Conservation (phyloP, 2,797 vertebrate species). For the Ctenochaetus hawaiiensis region DNA sequence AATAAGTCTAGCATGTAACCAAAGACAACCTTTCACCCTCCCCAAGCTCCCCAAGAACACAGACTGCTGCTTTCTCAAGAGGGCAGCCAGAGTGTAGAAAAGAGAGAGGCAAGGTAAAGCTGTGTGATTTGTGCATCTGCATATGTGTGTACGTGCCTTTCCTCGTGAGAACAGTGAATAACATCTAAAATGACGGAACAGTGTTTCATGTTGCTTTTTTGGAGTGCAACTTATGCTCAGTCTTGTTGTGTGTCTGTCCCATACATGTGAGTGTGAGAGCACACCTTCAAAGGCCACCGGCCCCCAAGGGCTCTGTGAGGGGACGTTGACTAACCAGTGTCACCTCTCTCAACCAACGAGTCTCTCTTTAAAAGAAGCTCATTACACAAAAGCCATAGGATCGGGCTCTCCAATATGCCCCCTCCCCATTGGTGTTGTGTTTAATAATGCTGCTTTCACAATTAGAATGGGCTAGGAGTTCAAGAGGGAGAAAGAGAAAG, state of each 20-base stretch:
- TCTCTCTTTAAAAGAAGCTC: slow-evolving; percentile 17
- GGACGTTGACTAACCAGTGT: slow-evolving; percentile 33
- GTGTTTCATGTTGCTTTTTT: not conserved
- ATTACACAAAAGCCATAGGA: slow-evolving; percentile 43
- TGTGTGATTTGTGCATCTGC: slow-evolving; percentile 18
- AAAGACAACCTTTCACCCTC: slow-evolving; percentile 68
- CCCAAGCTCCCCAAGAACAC: slow-evolving; percentile 49
- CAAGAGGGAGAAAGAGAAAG: not conserved
- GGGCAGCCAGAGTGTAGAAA: slow-evolving; percentile 47
- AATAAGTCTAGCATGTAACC: slow-evolving; percentile 74
- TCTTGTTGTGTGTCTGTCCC: not conserved
- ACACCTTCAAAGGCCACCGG: slow-evolving; percentile 61
- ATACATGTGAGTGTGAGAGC: slow-evolving; percentile 3
- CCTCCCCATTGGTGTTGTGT: slow-evolving; percentile 27
- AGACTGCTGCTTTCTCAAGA: slow-evolving; percentile 61
- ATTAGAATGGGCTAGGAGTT: slow-evolving; percentile 17
- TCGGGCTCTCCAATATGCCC: slow-evolving; percentile 19
- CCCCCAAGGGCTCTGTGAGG: slow-evolving; percentile 43
- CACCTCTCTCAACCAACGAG: not conserved
- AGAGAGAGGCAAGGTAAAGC: slow-evolving; percentile 23
- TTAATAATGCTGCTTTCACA: slow-evolving; percentile 49
- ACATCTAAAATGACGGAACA: slow-evolving; percentile 4
- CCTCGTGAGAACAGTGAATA: slow-evolving; percentile 15
- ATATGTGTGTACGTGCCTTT: not conserved
- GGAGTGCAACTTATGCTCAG: not conserved